Base-by-base conservation (phyloP, 2,888 invertebrate species). In the Lamellibrachia satsuma region DNA sequence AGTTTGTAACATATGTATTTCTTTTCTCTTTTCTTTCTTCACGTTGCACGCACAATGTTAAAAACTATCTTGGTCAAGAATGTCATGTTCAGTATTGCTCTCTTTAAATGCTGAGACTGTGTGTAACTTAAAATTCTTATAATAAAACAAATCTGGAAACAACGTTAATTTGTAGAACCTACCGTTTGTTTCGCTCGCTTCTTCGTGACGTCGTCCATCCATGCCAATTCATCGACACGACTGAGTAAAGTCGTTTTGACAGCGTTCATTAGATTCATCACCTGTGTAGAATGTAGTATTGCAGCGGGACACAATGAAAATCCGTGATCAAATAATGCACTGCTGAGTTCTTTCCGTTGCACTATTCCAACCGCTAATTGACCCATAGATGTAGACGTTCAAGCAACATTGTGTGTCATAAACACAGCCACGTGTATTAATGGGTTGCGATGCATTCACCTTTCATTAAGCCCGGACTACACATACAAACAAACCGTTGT, bases 131-230 rank as follows among this genome's bases (percentile, higher is more conserved):
- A 22, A 0, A 75, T 22, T 60, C 22, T n/a, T 75, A 4, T 22
- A 22, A 60, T 3, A 75, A 75, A 22, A 75, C n/a, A 7, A 6
- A 91, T 15, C n/a, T 39, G 51, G 39, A 51, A 52, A 91, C 39
- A 91, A 22, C n/a, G 15, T 90, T 22, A 90, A 90, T 22, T 90
- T 15, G 15, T 90, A 15, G 90, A 90, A 90, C 27, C 93, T 90
- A 96, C 95, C 95, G 96, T 96, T 27, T 94, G 92, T 57, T 94
- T 94, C 1, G 96, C 96, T 75, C 60, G 93, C 7, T 92, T 92
- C 92, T 94, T 95, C 11, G 96, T 95, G 2, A 90, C 52, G 0
- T 93, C 93, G 91, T 95, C 95, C 95, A 96, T 95, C 95, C 96
- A 96, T 7, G 92, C 92, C 52, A 94, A 93, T 0, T 93, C 92